A percentile compares a stretch with the other conserved stretches of the same genome.
phyloP scores from a whole-genome alignment of 1,140 invertebrate genomes.

The Coptotermes formosanus region DNA sequence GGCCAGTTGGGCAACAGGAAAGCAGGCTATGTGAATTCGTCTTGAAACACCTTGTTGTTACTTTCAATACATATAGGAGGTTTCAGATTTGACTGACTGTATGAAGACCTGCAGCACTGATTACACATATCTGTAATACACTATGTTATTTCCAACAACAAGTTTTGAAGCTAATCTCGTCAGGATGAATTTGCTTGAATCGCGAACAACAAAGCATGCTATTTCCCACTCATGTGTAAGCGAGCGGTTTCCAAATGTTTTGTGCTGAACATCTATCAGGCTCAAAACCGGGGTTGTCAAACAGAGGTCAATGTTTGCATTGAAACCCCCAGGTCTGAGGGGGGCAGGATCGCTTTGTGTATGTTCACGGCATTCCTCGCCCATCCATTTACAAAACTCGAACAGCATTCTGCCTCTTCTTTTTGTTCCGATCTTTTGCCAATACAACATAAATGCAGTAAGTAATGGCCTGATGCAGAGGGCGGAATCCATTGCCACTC shows the following conservation, averaged over 20 bases:
- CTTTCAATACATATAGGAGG: too few relatives aligned
- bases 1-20: too few relatives aligned
- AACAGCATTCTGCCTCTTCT: background rate
- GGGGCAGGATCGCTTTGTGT: background rate
- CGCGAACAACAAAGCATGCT: background rate
- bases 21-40: too few relatives aligned
- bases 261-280: background rate
- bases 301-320: constrained; percentile 6
- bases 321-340: background rate
- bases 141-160: too few relatives aligned
- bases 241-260: background rate
- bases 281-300: background rate
- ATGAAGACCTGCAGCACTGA: too few relatives aligned
- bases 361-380: background rate
- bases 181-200: background rate
- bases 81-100: too few relatives aligned
- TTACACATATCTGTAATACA: too few relatives aligned
- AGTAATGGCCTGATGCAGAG: background rate
- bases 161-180: too few relatives aligned
- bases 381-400: background rate
- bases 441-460: background rate
- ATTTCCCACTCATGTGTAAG: background rate
- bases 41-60: too few relatives aligned
- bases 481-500: background rate
- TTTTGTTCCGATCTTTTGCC: background rate